Base-by-base conservation (phyloP, 2,113 vertebrate species). In the Prietella phreatophila region DNA sequence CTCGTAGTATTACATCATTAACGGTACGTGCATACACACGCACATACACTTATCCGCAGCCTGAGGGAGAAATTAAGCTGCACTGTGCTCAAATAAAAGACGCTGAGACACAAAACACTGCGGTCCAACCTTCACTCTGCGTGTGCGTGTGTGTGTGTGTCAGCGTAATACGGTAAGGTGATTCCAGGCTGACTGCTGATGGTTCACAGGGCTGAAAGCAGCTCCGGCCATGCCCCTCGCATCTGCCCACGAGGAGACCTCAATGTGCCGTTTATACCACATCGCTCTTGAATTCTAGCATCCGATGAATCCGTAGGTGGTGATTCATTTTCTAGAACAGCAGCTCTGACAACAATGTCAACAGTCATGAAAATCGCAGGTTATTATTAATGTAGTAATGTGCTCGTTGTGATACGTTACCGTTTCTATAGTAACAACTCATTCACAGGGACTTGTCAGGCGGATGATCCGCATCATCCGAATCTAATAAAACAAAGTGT, bases 81-180 rank as follows among this genome's bases (percentile, higher is more conserved):
- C 30, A 58, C 60, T 81, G 55, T 58, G 19, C 10, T 58, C 25
- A 19, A 65, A 86, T 53, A 63, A 86, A 80, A 86, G 85, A 86
- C 20, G 47, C 56, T 79, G 27, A 39, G n/a, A 79, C 60, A 65
- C 61, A 67, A 36, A 61, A 25, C 42, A 15, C 15, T 17, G 30
- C 75, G 13, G 58, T 30, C 42, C 60, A 50, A 65, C 85, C 30
- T 65, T 50, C 47, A 79, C 25, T 79, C 8, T 47, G 75, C 50
- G 42, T 73, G 33, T 79, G 25, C 17, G 71, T 50, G 73, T 61
- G 60, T 80, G 61, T n/a, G 36, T 50, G 58, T 86, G 85, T 86
- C 76, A 81, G 85, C 4, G 76, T 86, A 81, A 86, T 86, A 69
- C 22, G 47, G 76, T 81, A 86, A 81, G 85, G 75, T 79, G 85